Percentiles rank a stretch among this genome's conserved stretches.
Evolutionary conservation across 2,797 vertebrate species (phyloP).

Genomic region (Jordanella pulchra): DNA sequence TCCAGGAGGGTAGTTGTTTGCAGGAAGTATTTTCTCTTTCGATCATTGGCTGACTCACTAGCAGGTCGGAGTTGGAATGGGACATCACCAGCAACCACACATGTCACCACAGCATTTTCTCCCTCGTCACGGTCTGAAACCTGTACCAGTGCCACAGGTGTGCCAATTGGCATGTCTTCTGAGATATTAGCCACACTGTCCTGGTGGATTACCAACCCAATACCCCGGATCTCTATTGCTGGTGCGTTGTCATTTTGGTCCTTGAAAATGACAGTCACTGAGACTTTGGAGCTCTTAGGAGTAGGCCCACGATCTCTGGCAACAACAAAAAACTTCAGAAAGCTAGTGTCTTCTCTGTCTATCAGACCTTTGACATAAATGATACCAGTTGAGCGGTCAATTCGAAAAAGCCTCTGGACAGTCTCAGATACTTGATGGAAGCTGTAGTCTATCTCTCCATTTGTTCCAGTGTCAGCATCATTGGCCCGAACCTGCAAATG

Average conservation of each 20-base stretch:
- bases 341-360: conserved; percentile 90
- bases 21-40: conserved; percentile 96
- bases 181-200: conserved; percentile 95
- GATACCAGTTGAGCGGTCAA: conserved; percentile 88
- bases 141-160: conserved; percentile 93
- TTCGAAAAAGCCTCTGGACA: conserved; percentile 89
- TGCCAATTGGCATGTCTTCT: conserved; percentile 93
- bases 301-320: conserved; percentile 93
- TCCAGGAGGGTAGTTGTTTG: conserved; percentile 93
- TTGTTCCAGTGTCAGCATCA: conserved; percentile 90
- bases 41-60: conserved; percentile 90
- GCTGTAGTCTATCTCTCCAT: conserved; percentile 92
- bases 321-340: conserved; percentile 90
- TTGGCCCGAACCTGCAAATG: conserved; percentile 89
- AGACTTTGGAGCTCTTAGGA: conserved; percentile 87
- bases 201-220: conserved; percentile 92
- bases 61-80: conserved; percentile 94
- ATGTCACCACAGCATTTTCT: conserved; percentile 94
- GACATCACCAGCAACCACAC: conserved; percentile 93
- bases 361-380: conserved; percentile 92
- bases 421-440: conserved; percentile 88
- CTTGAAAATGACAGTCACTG: conserved; percentile 88
- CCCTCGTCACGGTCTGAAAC: conserved; percentile 95
- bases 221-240: conserved; percentile 93
- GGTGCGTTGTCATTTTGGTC: conserved; percentile 96